A percentile compares a stretch with the other conserved stretches of the same genome.
These are phyloP conservation scores for Morinoia aosen DNA, from an alignment of 2,888 invertebrate species.

Conservation along the genomic window DNA sequence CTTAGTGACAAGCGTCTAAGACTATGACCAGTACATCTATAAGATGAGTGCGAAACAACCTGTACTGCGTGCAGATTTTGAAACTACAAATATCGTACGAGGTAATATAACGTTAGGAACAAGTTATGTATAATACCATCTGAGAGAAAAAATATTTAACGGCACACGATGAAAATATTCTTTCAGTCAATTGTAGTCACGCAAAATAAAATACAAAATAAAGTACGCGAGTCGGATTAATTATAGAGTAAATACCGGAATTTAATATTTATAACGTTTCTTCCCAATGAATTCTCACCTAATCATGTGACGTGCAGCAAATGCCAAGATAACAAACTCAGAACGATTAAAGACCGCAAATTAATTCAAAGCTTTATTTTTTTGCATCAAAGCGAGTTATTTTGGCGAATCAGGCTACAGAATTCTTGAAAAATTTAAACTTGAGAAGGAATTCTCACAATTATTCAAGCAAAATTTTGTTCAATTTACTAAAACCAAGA, in stretches of 20 bases:
- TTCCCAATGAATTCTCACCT: background rate
- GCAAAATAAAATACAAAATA: background rate
- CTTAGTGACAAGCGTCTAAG: background rate
- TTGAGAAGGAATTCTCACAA: background rate
- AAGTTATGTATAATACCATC: background rate
- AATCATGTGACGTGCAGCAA: background rate
- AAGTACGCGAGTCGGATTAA: background rate
- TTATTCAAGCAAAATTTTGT: background rate
- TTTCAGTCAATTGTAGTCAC: background rate
- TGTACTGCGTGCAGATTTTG: background rate
- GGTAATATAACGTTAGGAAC: background rate
- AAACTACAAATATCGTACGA: background rate
- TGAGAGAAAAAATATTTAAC: background rate
- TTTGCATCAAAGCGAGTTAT: background rate
- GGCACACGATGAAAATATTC: background rate
- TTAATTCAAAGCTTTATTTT: background rate
- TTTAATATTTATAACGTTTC: background rate
- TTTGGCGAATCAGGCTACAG: background rate
- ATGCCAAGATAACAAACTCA: background rate
- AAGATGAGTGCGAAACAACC: constrained; percentile 4
- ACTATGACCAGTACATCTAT: constrained; percentile 43
- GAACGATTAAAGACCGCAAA: background rate
- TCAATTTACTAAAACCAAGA: background rate
- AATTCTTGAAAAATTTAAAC: background rate
- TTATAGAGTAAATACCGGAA: background rate